These are phyloP conservation scores for Aleiodes sp. DNA, from an alignment of 1,140 invertebrate species.

Conservation along the genomic window DNA sequence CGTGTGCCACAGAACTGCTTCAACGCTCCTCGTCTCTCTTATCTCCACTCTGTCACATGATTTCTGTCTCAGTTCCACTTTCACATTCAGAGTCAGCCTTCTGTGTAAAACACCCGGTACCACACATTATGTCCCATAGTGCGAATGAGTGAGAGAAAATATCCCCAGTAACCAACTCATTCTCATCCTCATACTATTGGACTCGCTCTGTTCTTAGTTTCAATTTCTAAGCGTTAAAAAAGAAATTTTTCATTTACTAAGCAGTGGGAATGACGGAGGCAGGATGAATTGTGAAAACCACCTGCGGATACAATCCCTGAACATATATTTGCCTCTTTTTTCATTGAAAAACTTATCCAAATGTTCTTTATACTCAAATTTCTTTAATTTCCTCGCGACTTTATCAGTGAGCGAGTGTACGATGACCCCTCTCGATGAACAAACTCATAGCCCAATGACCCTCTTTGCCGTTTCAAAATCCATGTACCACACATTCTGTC, in stretches of 20 bases:
- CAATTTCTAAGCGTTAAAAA: too few species aligned
- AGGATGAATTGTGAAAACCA: background rate
- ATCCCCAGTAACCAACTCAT: too few species aligned
- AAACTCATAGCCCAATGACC: conserved; percentile 4
- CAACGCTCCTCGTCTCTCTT: background rate
- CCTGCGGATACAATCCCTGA: background rate
- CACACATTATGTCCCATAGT: too few species aligned
- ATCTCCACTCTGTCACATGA: background rate
- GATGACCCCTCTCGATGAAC: background rate
- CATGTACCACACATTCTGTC: background rate
- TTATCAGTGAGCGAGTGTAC: background rate
- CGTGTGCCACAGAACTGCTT: conserved; percentile 29
- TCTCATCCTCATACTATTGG: too few species aligned
- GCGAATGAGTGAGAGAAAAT: too few species aligned
- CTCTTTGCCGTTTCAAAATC: conserved; percentile 5
- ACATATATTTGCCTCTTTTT: too few species aligned
- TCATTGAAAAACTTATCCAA: too few species aligned
- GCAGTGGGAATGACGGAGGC: background rate
- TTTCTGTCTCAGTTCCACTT: background rate
- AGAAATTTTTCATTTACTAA: background rate
- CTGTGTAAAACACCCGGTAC: background rate
- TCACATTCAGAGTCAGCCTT: background rate
- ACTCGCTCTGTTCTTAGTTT: too few species aligned
- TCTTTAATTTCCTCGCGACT: background rate
- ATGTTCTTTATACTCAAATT: too few species aligned